Evolutionary conservation across 2,797 vertebrate species (phyloP).

Genomic region (Buceros bicornis): DNA sequence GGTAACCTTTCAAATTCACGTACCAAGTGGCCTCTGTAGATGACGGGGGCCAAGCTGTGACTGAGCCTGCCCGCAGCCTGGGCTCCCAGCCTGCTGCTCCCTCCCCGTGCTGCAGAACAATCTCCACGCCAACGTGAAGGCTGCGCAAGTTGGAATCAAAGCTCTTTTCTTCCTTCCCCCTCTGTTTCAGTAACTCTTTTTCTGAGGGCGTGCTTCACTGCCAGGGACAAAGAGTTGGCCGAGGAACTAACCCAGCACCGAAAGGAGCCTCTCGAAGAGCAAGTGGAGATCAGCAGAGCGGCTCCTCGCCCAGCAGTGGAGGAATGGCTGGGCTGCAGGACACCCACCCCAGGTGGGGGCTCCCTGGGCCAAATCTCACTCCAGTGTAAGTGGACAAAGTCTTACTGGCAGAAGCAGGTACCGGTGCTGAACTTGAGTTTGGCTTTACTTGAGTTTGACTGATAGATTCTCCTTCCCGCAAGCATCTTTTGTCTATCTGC

Average conservation of each 20-base stretch:
- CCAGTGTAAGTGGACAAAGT: neutral
- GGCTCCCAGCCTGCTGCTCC: neutral
- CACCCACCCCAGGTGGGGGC: neutral
- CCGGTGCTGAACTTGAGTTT: neutral
- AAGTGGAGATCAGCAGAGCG: neutral
- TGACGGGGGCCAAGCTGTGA: neutral
- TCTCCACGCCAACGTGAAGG: neutral
- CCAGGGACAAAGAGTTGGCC: neutral
- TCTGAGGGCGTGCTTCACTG: neutral
- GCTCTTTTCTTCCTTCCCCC: neutral
- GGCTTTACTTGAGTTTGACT: neutral
- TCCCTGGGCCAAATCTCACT: neutral
- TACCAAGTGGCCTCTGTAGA: neutral
- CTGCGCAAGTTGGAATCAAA: neutral
- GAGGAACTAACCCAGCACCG: neutral
- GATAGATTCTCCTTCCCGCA: neutral
- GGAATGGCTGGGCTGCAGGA: rapidly evolving
- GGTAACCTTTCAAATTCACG: neutral
- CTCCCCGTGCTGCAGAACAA: neutral
- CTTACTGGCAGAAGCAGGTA: neutral
- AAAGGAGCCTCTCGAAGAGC: neutral
- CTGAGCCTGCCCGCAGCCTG: neutral
- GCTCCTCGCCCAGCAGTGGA: neutral
- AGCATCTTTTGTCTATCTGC: neutral
- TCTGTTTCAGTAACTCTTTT: neutral